Conservation (phyloP, 2,113 vertebrate species). For the Dinomys branickii region DNA sequence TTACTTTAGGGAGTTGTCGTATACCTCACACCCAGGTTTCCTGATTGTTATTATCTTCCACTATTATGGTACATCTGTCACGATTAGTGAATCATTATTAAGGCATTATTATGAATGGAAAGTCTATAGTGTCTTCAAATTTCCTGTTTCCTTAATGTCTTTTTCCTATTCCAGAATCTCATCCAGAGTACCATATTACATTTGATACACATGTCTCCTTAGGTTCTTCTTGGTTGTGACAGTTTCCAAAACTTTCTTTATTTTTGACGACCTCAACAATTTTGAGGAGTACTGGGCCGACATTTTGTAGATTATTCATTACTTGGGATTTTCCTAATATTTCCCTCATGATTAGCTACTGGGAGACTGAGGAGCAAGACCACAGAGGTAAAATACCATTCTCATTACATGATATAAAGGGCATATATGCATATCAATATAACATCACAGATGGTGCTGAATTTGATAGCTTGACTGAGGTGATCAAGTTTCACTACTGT, state of each 20-base stretch:
- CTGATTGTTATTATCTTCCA: neutral
- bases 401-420: neutral
- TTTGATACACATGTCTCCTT: conserved; percentile 32
- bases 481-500: neutral
- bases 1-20: neutral
- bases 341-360: neutral
- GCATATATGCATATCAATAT: neutral
- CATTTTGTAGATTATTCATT: neutral
- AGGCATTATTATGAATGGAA: neutral
- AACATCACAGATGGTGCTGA: neutral
- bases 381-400: neutral
- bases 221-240: neutral
- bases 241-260: neutral
- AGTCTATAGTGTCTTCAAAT: neutral
- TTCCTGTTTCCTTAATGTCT: neutral
- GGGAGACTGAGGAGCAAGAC: neutral
- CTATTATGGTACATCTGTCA: neutral
- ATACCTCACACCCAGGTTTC: neutral
- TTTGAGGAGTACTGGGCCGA: neutral
- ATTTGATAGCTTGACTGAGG: neutral
- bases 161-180: conserved; percentile 1
- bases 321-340: neutral
- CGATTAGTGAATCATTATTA: conserved; percentile 21
- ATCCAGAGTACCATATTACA: neutral
- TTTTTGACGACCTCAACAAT: neutral